Conservation (phyloP, 2,888 invertebrate species). For the Lissocephala sabroskyi region DNA sequence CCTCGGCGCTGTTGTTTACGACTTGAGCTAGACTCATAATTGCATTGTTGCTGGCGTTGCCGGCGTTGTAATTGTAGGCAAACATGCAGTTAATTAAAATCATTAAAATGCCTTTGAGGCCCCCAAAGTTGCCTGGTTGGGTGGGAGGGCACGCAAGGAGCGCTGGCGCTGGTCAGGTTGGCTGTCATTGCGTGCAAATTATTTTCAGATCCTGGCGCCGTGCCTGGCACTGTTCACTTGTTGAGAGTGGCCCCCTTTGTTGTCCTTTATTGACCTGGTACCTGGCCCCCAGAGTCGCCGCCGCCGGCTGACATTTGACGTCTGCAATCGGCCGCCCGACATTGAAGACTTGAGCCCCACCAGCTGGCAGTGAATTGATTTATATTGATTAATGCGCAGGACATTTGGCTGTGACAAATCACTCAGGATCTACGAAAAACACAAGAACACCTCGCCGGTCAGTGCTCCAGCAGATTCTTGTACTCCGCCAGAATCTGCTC, state of each 20-base stretch:
- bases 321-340: no score
- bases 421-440: no score
- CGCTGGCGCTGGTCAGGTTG: constrained; percentile 10
- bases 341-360: no score
- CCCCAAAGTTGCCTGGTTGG: constrained; percentile 13
- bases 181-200: constrained; percentile 15
- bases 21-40: constrained; percentile 49
- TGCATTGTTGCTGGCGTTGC: constrained; percentile 52
- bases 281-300: no score
- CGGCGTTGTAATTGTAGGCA: constrained; percentile 57
- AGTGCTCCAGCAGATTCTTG: constrained; percentile 75
- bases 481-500: constrained; percentile 80
- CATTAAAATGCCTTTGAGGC: constrained; percentile 57
- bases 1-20: constrained; percentile 37
- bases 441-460: neutral
- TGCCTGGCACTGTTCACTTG: no score
- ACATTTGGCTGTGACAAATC: no score
- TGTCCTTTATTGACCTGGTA: no score
- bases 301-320: no score
- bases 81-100: constrained; percentile 62
- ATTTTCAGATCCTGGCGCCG: constrained; percentile 3
- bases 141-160: constrained; percentile 2
- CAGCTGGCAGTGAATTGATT: no score
- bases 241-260: no score
- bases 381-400: no score